phyloP scores from a whole-genome alignment of 1,140 invertebrate genomes.

The Sminthurides bifidus region DNA sequence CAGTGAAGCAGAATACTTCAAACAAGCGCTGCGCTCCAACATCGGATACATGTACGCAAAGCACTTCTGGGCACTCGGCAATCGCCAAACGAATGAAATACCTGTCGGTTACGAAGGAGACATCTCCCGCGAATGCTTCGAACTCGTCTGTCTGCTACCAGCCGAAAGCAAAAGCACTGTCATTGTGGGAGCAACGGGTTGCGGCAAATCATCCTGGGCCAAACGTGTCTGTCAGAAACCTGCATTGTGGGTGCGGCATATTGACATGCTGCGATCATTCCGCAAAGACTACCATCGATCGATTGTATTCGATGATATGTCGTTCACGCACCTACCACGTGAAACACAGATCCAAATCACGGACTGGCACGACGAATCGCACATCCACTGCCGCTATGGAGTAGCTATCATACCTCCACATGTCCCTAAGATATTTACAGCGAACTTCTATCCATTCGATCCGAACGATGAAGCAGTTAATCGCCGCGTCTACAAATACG shows the following conservation, averaged over 20 bases:
- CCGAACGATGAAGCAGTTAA: background rate
- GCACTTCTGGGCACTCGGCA: too few species aligned
- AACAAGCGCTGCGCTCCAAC: too few species aligned
- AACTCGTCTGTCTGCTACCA: background rate
- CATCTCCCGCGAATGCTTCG: background rate
- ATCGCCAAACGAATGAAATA: too few species aligned
- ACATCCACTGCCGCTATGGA: background rate
- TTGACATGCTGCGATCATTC: background rate
- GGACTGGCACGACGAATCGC: background rate
- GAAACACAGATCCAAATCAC: background rate
- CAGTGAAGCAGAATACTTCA: too few species aligned
- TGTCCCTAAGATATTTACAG: background rate
- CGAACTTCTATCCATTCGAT: background rate
- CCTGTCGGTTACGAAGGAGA: background rate
- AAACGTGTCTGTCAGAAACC: background rate
- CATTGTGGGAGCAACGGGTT: background rate
- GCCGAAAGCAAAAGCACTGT: background rate
- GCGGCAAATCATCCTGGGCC: background rate
- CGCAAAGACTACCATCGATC: background rate
- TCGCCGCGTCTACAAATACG: too few species aligned
- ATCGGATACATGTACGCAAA: too few species aligned
- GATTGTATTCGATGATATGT: background rate
- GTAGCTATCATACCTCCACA: background rate
- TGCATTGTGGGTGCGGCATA: background rate
- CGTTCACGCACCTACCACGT: background rate